A percentile compares a stretch with the other conserved stretches of the same genome.
These are phyloP conservation scores for Zeugodacus cucurbitae DNA, from an alignment of 1,140 invertebrate genomes.

Conservation along the genomic window DNA sequence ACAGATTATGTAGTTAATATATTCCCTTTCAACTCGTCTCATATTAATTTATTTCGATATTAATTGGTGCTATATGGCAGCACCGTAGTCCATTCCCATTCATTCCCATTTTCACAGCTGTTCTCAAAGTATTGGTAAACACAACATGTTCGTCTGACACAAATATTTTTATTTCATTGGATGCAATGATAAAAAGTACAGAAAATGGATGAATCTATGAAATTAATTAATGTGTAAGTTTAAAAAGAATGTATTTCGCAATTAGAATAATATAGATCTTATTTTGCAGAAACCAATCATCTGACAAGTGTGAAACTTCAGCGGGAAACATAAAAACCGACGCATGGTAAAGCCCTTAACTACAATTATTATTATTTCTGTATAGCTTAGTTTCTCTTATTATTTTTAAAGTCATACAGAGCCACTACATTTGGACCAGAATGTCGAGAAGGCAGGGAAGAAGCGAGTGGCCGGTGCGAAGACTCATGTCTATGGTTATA, in stretches of 20 bases:
- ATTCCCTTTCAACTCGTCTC: background rate
- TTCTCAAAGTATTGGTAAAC: background rate
- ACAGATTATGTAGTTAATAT: no score
- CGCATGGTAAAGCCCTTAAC: no score
- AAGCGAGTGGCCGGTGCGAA: background rate
- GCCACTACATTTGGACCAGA: no score
- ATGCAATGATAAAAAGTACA: background rate
- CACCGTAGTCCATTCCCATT: background rate
- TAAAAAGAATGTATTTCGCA: background rate
- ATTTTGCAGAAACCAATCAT: background rate
- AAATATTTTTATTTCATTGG: background rate
- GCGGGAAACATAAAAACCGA: no score
- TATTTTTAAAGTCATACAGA: no score
- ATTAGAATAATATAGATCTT: background rate
- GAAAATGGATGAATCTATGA: background rate
- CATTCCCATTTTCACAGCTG: background rate
- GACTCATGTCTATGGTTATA: background rate
- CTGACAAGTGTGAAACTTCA: background rate
- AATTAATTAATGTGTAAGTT: background rate
- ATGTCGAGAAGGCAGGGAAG: background rate
- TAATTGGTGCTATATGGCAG: background rate
- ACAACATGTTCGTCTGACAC: background rate
- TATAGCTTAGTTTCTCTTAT: no score
- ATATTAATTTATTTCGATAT: background rate
- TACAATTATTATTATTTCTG: no score